Evolutionary conservation across 2,888 invertebrate species (phyloP).

Genomic region (Ophioninae sp.): DNA sequence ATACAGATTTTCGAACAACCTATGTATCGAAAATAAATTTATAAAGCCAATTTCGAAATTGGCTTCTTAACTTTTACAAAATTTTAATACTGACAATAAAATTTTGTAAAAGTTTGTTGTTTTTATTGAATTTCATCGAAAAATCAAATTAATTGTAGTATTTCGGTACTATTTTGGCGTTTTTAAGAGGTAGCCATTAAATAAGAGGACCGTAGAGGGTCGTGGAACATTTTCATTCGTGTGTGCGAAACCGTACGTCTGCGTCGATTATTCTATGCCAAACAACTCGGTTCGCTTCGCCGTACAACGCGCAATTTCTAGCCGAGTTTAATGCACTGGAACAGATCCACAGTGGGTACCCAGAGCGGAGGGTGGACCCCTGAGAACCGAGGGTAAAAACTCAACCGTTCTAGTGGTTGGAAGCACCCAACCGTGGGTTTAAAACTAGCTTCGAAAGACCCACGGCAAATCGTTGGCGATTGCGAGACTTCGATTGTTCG

Average conservation of each 20-base stretch:
- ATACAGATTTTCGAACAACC: too few species aligned
- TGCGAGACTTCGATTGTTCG: slow-evolving; percentile 45
- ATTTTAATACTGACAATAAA: not conserved
- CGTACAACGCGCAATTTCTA: slow-evolving; percentile 45
- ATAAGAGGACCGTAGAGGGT: not conserved
- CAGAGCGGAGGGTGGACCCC: slow-evolving; percentile 30
- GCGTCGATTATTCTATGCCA: slow-evolving; percentile 11
- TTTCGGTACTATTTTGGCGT: not conserved
- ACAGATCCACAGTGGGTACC: slow-evolving; percentile 31
- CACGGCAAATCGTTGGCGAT: slow-evolving; percentile 58
- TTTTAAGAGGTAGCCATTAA: not conserved
- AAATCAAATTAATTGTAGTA: not conserved
- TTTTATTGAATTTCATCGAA: not conserved
- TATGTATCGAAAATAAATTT: too few species aligned
- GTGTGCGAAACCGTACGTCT: not conserved
- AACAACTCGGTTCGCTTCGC: slow-evolving; percentile 16
- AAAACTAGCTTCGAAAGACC: slow-evolving; percentile 38
- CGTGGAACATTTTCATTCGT: not conserved
- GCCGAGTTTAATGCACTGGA: slow-evolving; percentile 45
- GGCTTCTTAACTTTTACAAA: too few species aligned
- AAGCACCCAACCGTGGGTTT: slow-evolving; percentile 35
- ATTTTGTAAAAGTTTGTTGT: not conserved
- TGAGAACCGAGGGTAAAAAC: slow-evolving; percentile 41
- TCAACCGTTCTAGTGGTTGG: slow-evolving; percentile 42
- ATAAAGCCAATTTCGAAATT: too few species aligned